Evolutionary conservation across 1,140 invertebrate species (phyloP), one percentile per base, ranked within the genome.

Genomic region (Muscidifurax raptorellus): DNA sequence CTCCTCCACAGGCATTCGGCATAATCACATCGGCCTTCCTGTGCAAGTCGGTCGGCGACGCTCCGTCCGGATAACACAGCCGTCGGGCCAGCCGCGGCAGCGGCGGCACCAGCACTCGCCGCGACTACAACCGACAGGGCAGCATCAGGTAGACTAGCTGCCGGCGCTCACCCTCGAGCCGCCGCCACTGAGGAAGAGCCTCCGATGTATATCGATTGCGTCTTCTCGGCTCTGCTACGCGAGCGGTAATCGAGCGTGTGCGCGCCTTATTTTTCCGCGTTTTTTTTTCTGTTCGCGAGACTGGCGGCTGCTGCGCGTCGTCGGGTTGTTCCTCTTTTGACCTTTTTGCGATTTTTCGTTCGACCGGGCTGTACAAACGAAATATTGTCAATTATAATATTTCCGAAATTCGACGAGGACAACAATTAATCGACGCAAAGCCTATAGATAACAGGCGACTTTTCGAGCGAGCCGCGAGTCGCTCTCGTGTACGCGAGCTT

Each of bases 1-100:
- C 59, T 18, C 52, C 10, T n/a, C 27, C 74, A 32, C 86, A 92
- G 91, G 90, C 87, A n/a, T 87, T 90, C 76, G 90, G 91, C 9
- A 90, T 92, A 81, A 87, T 91, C 82, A 87, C 90, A 9, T 90
- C 91, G 32, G 87, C 89, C 22, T 90, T 91, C 80, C 86, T 92
- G 25, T 92, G 89, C 79, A 88, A 89, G 78, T 27, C 47, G 0
- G 30, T 64, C 32, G n/a, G 76, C 13, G 22, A 80, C 22, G 40
- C 12, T 18, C 59, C 52, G n/a, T 12, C 13, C 3, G 83, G 83
- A 84, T 84, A 84, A 44, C 83, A 84, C 0, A 59, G 25, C 28
- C 76, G 83, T 10, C 67, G 76, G 1, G 44, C 76, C 28, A 84
- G 83, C n/a, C 83, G 77, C 9, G 44, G 72, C 0, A 69, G 82